Evolutionary conservation across 2,113 vertebrate genomes (phyloP).

Genomic region (Suncus etruscus): DNA sequence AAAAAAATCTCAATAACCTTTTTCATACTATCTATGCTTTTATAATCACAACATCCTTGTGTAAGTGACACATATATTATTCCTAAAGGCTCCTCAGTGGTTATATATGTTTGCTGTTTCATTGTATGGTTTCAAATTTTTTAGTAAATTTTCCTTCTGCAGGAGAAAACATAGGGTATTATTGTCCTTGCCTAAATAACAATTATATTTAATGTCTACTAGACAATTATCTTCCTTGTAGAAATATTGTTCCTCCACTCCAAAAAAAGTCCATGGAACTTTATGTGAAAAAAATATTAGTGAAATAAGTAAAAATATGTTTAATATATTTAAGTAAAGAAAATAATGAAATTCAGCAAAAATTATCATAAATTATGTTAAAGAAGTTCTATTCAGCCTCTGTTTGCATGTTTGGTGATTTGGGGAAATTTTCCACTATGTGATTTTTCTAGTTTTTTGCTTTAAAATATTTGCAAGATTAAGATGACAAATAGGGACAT

Average conservation of each 20-base stretch:
- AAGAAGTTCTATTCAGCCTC: conserved; percentile 23
- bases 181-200: conserved; percentile 27
- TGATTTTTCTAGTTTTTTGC: conserved; percentile 7
- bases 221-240: background rate
- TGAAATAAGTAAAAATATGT: conserved; percentile 39
- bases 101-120: background rate
- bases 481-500: conserved; percentile 17
- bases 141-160: background rate
- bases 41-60: background rate
- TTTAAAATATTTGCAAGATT: conserved; percentile 32
- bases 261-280: conserved; percentile 36
- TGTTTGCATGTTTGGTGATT: background rate
- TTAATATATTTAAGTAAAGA: too few species aligned
- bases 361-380: conserved; percentile 52
- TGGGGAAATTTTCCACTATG: background rate
- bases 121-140: conserved; percentile 27
- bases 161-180: background rate
- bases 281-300: conserved; percentile 26
- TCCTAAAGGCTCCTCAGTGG: background rate
- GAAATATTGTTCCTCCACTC: background rate
- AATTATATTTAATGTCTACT: background rate
- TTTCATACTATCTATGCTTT: background rate
- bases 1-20: background rate
- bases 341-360: too few species aligned
- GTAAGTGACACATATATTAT: background rate